phyloP scores from a whole-genome alignment of 2,113 vertebrate genomes.

The Dendrocopos noguchii region DNA sequence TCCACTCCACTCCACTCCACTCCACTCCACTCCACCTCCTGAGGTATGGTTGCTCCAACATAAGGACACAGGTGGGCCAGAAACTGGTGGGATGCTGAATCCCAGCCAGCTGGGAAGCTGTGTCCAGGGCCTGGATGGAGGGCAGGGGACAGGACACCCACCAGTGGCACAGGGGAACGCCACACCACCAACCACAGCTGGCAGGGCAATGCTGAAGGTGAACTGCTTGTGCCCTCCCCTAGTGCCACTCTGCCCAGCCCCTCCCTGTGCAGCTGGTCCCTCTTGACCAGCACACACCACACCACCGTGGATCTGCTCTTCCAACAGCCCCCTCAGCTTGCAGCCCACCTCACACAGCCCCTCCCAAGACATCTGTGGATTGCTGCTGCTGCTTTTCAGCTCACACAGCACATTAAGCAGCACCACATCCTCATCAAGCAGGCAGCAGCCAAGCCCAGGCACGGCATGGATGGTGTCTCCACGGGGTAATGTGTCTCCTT shows the following conservation, averaged over 20 bases:
- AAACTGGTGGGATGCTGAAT: neutral
- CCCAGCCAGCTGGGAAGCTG: neutral
- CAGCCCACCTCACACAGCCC: rapidly evolving
- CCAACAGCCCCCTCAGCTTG: neutral
- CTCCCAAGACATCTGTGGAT: neutral
- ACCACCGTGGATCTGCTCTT: neutral
- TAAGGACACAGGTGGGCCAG: neutral
- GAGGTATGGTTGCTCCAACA: neutral
- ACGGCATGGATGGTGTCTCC: rapidly evolving
- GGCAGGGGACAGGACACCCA: no score
- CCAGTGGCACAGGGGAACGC: neutral
- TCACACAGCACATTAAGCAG: neutral
- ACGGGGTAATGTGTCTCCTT: neutral
- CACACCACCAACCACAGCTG: neutral
- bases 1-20: no score
- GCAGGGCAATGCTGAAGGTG: neutral
- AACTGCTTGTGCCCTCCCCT: neutral
- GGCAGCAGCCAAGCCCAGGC: neutral
- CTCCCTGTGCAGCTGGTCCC: neutral
- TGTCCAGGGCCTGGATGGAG: rapidly evolving
- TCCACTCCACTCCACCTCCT: neutral
- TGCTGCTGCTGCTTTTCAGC: neutral
- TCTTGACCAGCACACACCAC: neutral
- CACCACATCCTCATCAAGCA: neutral
- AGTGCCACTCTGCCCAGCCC: neutral